Base-by-base conservation (phyloP, 2,888 invertebrate species). In the Chaitophorus viminalis region DNA sequence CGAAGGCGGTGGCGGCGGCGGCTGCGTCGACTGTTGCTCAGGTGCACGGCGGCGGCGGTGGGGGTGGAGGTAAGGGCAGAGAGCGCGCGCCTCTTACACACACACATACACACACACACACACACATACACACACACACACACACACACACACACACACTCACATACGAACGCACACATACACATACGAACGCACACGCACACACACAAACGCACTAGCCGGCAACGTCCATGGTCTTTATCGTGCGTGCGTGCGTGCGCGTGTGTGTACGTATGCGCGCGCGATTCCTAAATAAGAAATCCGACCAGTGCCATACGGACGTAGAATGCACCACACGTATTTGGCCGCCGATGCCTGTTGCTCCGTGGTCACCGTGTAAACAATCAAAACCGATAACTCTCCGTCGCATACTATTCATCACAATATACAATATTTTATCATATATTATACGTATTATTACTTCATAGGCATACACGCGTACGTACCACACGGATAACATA, bases 251-350 rank as follows among this genome's bases (percentile, higher is more conserved):
- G 46, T 9, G 46, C 11, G 46, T 9, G 72, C 3, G 82, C 18
- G 18, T n/a, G 70, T 17, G 82, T 33, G n/a, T 17, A 72, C 21
- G 54, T 9, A 77, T 65, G 77, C 77, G 85, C 78, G 86, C 86
- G 86, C 86, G 72, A 86, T 79, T 87, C 86, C 86, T 87, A 87
- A 87, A 87, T 87, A 87, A 87, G 86, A 87, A 84, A 87, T 74
- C 86, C 86, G 79, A 87, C 78, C 86, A 87, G 86, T 87, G 86
- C 86, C 86, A 87, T 87, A 87, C 86, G 86, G 86, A 87, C 86
- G 86, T 87, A 87, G 86, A 87, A 87, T 87, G 79, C 86, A 79
- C 86, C 86, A 60, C 86, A 87, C 86, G 86, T 87, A 87, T 79
- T 52, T 39, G 78, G 54, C 86, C 78, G 86, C 79, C 79, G 78